Base-by-base conservation (phyloP, 2,797 vertebrate genomes). In the Hemitrygon akajei region DNA sequence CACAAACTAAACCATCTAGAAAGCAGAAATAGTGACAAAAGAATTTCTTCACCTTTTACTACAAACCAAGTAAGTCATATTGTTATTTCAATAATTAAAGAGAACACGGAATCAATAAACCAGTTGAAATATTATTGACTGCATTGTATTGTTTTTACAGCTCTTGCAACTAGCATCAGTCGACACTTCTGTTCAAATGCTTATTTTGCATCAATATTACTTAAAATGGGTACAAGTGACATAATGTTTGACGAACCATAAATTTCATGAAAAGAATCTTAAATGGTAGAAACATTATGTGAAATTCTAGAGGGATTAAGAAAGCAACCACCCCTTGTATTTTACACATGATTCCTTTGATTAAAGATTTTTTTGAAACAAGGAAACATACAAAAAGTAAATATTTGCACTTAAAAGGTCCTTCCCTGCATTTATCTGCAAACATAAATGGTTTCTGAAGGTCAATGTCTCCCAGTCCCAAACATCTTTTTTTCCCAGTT, bases 81-180 rank as follows among this genome's bases (percentile, higher is more conserved):
- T 89, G 63, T 66, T 37, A 34, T 69, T 69, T 69, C 20, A 89
- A 69, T 89, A 89, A 89, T 37, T 89, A 34, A 89, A 89, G 60
- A 69, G 60, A 89, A 89, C 69, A 20, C 86, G 14, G 7, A 89
- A 89, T 89, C 86, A 69, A 89, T 89, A 89, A 69, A 89, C 16
- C 34, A 34, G n/a, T 20, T 69, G 86, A 89, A 89, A 89, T 89
- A 69, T 34, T 69, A 89, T 69, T 34, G 60, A 89, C 60, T 34
- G 60, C n/a, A 11, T 18, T 37, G n/a, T 86, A 27, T 37, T 47
- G 47, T 89, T 89, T 20, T 20, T 89, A n/a, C 60, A 20, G 30
- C 58, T 20, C 6, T 34, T 89, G 18, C 16, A 60, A 25, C 56
- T 47, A 84, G 82, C 25, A 89, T 66, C 18, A 37, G 18, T 37